These are phyloP conservation scores for Gymnocephalus cernua DNA, from an alignment of 2,113 vertebrate genomes.

Conservation along the genomic window DNA sequence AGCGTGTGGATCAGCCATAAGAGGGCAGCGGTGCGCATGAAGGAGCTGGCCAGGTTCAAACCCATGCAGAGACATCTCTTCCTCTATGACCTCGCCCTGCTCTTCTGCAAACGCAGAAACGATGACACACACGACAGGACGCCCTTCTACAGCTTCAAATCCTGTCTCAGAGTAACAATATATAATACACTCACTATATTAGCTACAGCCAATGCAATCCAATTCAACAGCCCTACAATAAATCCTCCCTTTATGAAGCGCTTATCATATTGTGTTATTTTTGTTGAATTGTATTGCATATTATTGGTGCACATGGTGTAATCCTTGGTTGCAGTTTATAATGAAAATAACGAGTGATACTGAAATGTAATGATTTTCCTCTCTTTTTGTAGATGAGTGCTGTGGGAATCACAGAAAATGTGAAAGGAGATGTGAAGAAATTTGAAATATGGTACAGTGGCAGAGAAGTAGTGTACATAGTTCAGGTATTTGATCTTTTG, in stretches of 20 bases:
- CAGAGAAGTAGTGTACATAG: conserved; percentile 93
- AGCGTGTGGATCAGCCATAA: conserved; percentile 95
- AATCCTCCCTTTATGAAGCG: not conserved
- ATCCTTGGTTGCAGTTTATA: not conserved
- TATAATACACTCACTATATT: not conserved
- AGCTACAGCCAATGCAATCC: not conserved
- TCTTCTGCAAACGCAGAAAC: conserved; percentile 96
- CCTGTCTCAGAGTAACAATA: conserved; percentile 90
- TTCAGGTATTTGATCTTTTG: conserved; percentile 87
- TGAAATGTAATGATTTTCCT: not conserved
- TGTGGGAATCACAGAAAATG: conserved; percentile 93
- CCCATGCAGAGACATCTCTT: conserved; percentile 98
- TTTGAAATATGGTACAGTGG: conserved; percentile 97
- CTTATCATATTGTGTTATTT: not conserved
- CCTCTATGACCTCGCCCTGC: conserved; percentile 92
- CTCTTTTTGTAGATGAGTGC: conserved; percentile 89
- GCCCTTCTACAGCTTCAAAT: conserved; percentile 97
- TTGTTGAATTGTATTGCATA: not conserved
- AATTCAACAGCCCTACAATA: not conserved
- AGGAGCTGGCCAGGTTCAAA: conserved; percentile 97
- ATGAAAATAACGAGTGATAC: not conserved
- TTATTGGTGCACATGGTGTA: not conserved
- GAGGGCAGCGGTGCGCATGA: conserved; percentile 94
- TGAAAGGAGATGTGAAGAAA: conserved; percentile 95
- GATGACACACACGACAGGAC: conserved; percentile 88